Evolutionary conservation across 2,113 vertebrate species (phyloP), one percentile per base, ranked within the genome.

Genomic region (Pseudorhombus dupliciocellatus): DNA sequence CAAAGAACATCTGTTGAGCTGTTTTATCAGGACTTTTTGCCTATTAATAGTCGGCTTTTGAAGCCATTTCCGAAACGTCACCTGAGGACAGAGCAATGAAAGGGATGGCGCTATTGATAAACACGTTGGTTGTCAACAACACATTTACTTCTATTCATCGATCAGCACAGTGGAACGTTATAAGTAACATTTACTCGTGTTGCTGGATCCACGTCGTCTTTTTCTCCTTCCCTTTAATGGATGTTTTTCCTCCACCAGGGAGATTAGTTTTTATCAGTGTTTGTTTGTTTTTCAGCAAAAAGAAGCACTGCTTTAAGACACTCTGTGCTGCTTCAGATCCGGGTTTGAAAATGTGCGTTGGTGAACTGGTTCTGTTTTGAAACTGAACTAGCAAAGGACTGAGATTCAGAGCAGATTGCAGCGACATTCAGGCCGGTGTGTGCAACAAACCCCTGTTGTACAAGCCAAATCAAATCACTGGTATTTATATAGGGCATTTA

Each of bases 61-160:
- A 84, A 72, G 73, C 63, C 44, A 31, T 62, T 31, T 68, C 52
- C 75, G 73, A 76, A 57, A 81, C 76, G 75, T 82, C 56, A 68
- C 50, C 63, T 20, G 26, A 25, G 50, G 65, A 76, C 50, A 57
- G 24, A 67, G 54, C 77, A 69, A n/a, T 50, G 18, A 66, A 72
- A 66, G 48, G 73, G 70, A 83, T 26, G 57, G 16, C 51, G 25
- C 25, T 1, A 15, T 52, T 0, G 30, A 79, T 79, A 82, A 80
- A 20, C 40, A 44, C 20, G 14, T n/a, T 50, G 8, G 5, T 37
- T n/a, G 18, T n/a, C 46, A 50, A n/a, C 46, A 50, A 18, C 16
- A 46, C 42, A 46, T 1, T 46, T 4, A 46, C 6, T 16, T 18
- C 42, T 46, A 16, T 16, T 46, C 15, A 18, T 18, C 42, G 18